Conservation (phyloP, 2,888 invertebrate species). For the Ariolimax columbianus region DNA sequence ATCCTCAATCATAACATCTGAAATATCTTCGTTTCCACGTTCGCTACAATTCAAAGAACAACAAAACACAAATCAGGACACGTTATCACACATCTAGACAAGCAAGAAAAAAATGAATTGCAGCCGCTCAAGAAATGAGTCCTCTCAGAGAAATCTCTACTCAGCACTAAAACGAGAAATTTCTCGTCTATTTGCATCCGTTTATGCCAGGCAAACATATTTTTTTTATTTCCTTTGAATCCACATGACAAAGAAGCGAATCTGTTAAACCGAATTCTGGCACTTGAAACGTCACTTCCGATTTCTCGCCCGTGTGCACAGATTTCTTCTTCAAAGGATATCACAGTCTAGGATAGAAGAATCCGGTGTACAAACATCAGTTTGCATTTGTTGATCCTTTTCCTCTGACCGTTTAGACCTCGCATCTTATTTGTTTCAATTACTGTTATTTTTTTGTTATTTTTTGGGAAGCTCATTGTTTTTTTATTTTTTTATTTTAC, state of each 20-base stretch:
- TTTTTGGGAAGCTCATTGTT: too few relatives aligned
- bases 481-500: too few relatives aligned
- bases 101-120: neutral
- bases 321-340: conserved; percentile 24
- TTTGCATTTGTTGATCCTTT: neutral
- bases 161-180: neutral
- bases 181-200: neutral
- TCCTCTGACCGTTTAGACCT: neutral
- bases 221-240: neutral
- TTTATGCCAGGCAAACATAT: neutral
- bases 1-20: neutral
- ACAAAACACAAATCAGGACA: conserved; percentile 1
- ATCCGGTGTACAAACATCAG: neutral
- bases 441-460: neutral
- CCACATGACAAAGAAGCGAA: conserved; percentile 2
- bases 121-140: conserved; percentile 12
- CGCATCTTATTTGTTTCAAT: conserved; percentile 16
- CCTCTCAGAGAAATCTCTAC: neutral
- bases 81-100: neutral
- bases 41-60: neutral
- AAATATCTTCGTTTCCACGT: neutral
- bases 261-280: conserved; percentile 18
- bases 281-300: conserved; percentile 38
- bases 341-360: neutral
- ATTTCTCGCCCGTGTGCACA: conserved; percentile 1